Base-by-base conservation (phyloP, 2,888 invertebrate species). In the Bellardia bayeri region DNA sequence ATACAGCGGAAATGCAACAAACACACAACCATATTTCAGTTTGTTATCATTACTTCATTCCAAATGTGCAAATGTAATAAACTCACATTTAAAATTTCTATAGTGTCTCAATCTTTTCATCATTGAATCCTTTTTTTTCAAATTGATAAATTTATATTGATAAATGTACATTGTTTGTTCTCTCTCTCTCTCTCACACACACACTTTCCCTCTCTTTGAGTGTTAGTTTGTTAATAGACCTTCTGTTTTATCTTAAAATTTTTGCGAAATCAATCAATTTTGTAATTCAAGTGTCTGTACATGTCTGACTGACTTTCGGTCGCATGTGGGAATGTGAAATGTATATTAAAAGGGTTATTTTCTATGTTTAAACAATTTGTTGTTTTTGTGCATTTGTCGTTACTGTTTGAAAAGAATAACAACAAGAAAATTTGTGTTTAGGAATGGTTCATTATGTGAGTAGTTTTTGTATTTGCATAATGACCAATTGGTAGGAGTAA, bases 71-170 rank as follows among this genome's bases (percentile, higher is more conserved):
- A 68, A 49, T 9, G 14, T 11, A 49, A 51, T 11, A 54, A 56
- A 74, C 61, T 81, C 42, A 33, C 23, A n/a, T 42, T 54, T 63
- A 14, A 40, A 40, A 37, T 30, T 51, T 56, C 58, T 16, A 68
- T 33, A 42, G 51, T 23, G n/a, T 78, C 69, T 16, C 2, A 9
- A n/a, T 58, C 13, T 72, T 51, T 86, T 89, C 86, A 90, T 91
- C 91, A 91, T 91, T 91, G 91, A 91, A 91, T 91, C 89, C 90
- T 90, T 66, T 58, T 58, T 33, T 66, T 51, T 90, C 90, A 91
- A 90, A 89, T 90, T 90, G 91, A 89, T 75, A 89, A 90, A 90
- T 89, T 82, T 58, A 7, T 76, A 63, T 84, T 78, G 79, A 72
- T 66, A 80, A 80, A 74, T 68, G 58, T 33, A 80, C 51, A 45